Percentiles rank a stretch among this genome's conserved stretches.
Conservation (phyloP, 23 tunicate species). For the Styela clava region DNA sequence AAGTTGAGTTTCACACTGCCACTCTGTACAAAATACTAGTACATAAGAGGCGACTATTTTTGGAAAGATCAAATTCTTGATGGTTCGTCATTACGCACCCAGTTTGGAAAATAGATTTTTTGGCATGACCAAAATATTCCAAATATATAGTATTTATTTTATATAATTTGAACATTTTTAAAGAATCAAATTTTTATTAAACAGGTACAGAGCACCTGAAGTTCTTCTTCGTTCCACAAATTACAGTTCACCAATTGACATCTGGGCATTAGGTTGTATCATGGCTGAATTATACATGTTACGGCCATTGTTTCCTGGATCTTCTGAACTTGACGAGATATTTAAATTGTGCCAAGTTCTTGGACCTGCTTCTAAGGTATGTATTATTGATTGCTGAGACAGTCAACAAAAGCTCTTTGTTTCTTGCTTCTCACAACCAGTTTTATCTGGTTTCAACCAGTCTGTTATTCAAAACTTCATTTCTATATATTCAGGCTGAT, state of each 20-base stretch:
- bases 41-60: too few species aligned
- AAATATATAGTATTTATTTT: too few species aligned
- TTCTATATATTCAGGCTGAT: constrained; percentile 40
- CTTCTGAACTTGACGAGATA: constrained; percentile 96
- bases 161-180: too few species aligned
- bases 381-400: neutral
- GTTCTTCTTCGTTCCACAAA: constrained; percentile 85
- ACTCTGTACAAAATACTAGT: too few species aligned
- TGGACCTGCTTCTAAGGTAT: constrained; percentile 81
- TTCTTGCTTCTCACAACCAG: neutral
- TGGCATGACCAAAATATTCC: too few species aligned
- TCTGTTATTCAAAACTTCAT: neutral
- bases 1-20: too few species aligned
- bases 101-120: too few species aligned
- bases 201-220: constrained; percentile 98
- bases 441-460: too few species aligned
- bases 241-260: constrained; percentile 97
- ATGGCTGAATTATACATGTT: constrained; percentile 96
- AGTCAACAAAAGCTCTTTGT: too few species aligned
- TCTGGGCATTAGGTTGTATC: constrained; percentile 98
- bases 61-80: too few species aligned
- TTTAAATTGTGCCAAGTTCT: constrained; percentile 84
- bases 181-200: too few species aligned
- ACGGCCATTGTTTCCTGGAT: constrained; percentile 91
- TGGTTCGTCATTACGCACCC: too few species aligned